Evolutionary conservation across 1,140 invertebrate species (phyloP).

Genomic region (Psix sp.): DNA sequence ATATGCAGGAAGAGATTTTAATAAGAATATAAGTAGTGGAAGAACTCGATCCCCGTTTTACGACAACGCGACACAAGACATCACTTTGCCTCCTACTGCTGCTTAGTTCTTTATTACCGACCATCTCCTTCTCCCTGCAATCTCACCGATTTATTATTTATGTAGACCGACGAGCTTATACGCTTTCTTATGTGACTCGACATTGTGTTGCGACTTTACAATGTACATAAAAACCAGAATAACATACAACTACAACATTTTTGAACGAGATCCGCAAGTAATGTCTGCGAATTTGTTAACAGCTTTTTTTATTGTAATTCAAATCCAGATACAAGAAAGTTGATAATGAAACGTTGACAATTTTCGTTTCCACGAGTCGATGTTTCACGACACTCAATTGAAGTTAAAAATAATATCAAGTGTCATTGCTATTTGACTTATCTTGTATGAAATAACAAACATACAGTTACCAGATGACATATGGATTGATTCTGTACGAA

Average conservation of each 20-base stretch:
- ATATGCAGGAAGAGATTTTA: constrained; percentile 71
- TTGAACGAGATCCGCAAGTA: too few relatives aligned
- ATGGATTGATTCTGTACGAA: constrained; percentile 59
- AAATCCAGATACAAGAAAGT: too few relatives aligned
- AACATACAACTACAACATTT: constrained; percentile 11
- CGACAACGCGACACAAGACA: constrained; percentile 72
- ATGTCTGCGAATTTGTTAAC: too few relatives aligned
- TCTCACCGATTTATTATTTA: constrained; percentile 75
- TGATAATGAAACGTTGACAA: too few relatives aligned
- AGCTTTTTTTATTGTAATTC: too few relatives aligned
- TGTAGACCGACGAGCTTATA: constrained; percentile 66
- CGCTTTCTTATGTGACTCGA: constrained; percentile 48
- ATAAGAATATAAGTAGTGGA: constrained; percentile 68
- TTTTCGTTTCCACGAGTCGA: too few relatives aligned
- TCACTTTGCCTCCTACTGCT: constrained; percentile 71
- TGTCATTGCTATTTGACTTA: too few relatives aligned
- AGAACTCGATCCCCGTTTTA: constrained; percentile 70
- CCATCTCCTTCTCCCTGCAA: constrained; percentile 63
- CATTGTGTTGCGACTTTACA: constrained; percentile 51
- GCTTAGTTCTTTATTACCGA: constrained; percentile 69
- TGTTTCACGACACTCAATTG: too few relatives aligned
- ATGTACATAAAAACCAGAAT: constrained; percentile 45
- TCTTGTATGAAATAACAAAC: too few relatives aligned
- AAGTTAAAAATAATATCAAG: too few relatives aligned
- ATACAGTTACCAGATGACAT: constrained; percentile 42